phyloP scores from a whole-genome alignment of 1,140 invertebrate species.

The Pogonus chalceus region DNA sequence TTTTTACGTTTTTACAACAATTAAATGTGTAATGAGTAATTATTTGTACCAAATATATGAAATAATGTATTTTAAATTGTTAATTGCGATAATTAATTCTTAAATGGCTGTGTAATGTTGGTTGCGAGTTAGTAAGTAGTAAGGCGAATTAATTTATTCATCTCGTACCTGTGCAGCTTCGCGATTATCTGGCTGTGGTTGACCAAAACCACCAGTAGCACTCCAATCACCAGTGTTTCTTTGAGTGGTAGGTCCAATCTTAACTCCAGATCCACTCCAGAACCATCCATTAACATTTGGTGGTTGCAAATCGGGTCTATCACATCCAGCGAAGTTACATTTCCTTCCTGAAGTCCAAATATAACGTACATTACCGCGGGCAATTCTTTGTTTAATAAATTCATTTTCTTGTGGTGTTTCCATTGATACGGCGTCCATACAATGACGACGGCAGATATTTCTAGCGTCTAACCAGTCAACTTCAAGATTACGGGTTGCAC shows the following conservation, averaged over 20 bases:
- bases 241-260: conserved; percentile 78
- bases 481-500: conserved; percentile 71
- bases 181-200: conserved; percentile 79
- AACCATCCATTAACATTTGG: conserved; percentile 87
- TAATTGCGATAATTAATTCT: too few species aligned
- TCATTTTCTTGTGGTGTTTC: conserved; percentile 86
- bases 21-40: too few species aligned
- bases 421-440: conserved; percentile 84
- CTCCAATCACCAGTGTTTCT: conserved; percentile 83
- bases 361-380: conserved; percentile 59
- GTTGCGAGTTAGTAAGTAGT: too few species aligned
- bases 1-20: too few species aligned
- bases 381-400: conserved; percentile 76
- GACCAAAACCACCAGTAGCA: conserved; percentile 71
- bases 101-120: too few species aligned
- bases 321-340: conserved; percentile 85
- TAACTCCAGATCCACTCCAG: conserved; percentile 83
- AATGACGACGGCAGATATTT: conserved; percentile 85
- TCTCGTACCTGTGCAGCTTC: conserved; percentile 81
- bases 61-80: too few species aligned
- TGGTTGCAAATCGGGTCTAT: conserved; percentile 75
- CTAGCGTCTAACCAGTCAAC: conserved; percentile 84
- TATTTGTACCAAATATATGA: too few species aligned
- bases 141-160: too few species aligned
- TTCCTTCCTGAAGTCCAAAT: conserved; percentile 88